A percentile compares a stretch with the other conserved stretches of the same genome.
Conservation (phyloP, 2,888 invertebrate genomes). For the Zhuqinia jingwanae region DNA sequence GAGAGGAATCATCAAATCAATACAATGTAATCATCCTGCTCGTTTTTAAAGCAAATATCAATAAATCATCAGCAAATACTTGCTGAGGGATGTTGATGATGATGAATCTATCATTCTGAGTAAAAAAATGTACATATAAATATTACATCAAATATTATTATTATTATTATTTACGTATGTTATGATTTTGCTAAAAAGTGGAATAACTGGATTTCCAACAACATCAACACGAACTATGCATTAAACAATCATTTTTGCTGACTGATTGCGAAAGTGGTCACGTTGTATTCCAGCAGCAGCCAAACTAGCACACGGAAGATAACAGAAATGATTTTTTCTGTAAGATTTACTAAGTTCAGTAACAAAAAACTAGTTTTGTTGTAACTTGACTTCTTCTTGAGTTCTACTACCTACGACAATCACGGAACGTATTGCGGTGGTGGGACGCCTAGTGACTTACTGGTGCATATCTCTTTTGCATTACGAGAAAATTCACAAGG, state of each 20-base stretch:
- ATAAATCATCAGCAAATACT: too few species aligned
- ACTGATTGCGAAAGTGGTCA: neutral
- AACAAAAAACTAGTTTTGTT: too few species aligned
- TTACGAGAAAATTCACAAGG: conserved; percentile 15
- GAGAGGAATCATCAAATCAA: neutral
- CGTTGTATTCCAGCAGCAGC: conserved; percentile 3
- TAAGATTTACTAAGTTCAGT: neutral
- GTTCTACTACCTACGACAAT: conserved; percentile 31
- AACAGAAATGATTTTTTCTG: neutral
- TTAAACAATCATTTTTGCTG: conserved; percentile 2
- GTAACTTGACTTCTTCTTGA: too few species aligned
- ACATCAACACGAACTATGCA: neutral
- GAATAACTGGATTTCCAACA: neutral
- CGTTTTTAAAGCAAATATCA: too few species aligned
- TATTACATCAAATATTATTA: too few species aligned
- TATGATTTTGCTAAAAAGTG: too few species aligned
- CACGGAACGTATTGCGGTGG: neutral
- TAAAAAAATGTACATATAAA: too few species aligned
- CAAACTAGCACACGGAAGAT: conserved; percentile 34
- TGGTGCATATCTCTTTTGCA: neutral
- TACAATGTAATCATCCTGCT: neutral
- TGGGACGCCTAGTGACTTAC: too few species aligned
- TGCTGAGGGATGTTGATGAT: too few species aligned
- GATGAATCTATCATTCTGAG: too few species aligned
- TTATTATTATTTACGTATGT: too few species aligned